Percentiles rank a stretch among this genome's conserved stretches.
These are phyloP conservation scores for Cryptocheilus praepositus DNA, from an alignment of 2,888 invertebrate species.

Conservation along the genomic window DNA sequence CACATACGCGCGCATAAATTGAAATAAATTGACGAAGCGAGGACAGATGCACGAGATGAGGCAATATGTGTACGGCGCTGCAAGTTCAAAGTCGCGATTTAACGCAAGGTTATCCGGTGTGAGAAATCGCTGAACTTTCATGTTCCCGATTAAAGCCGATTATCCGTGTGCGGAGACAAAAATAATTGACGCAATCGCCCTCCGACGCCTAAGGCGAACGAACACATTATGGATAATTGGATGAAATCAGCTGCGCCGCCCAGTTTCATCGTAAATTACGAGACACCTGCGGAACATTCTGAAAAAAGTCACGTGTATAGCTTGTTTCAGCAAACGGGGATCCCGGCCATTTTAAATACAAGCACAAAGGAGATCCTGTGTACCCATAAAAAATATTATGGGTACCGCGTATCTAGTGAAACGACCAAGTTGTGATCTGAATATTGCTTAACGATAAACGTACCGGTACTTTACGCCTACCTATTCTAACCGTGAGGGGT, in stretches of 20 bases:
- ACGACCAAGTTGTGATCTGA: too few species aligned
- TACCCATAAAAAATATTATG: too few species aligned
- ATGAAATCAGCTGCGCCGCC: not conserved
- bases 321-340: too few species aligned
- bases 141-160: not conserved
- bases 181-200: not conserved
- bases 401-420: too few species aligned
- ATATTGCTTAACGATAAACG: too few species aligned
- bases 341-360: too few species aligned
- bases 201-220: not conserved
- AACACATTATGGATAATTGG: not conserved
- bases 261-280: not conserved
- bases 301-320: too few species aligned
- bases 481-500: too few species aligned
- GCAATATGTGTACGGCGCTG: not conserved
- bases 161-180: too few species aligned
- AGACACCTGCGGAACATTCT: too few species aligned
- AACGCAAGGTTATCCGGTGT: not conserved
- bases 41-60: not conserved
- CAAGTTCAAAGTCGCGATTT: not conserved
- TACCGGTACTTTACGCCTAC: too few species aligned
- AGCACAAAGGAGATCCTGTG: too few species aligned
- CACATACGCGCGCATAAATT: not conserved
- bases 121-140: not conserved
- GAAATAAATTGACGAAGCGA: not conserved